A percentile compares a stretch with the other conserved stretches of the same genome.
Evolutionary conservation across 1,140 invertebrate genomes (phyloP).

Genomic region (Ooceraea biroi): DNA sequence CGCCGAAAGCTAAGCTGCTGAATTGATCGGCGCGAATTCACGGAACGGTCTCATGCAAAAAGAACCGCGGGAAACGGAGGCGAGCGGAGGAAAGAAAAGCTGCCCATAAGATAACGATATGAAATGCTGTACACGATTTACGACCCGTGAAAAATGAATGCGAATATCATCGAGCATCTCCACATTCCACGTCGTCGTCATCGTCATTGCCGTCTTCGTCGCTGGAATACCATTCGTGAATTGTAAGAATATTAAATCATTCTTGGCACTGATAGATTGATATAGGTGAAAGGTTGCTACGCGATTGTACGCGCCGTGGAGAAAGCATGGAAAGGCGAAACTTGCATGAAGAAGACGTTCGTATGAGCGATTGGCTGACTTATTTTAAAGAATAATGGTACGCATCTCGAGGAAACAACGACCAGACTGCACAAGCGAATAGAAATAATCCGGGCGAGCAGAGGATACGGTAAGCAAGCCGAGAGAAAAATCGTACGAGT

Average conservation of each 20-base stretch:
- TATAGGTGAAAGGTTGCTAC: conserved; percentile 2
- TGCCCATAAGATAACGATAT: conserved; percentile 39
- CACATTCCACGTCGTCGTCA: background rate
- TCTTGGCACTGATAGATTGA: background rate
- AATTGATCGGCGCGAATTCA: conserved; percentile 44
- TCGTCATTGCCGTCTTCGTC: background rate
- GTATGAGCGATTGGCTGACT: too few species aligned
- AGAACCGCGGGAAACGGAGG: background rate
- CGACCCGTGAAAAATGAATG: background rate
- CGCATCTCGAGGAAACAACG: background rate
- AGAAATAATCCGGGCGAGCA: background rate
- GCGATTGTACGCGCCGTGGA: background rate
- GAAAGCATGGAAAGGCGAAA: conserved; percentile 20
- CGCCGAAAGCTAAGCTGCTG: conserved; percentile 16
- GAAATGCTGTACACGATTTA: conserved; percentile 1
- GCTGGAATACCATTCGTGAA: conserved; percentile 37
- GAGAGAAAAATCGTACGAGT: background rate
- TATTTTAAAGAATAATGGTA: background rate
- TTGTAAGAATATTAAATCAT: conserved; percentile 9
- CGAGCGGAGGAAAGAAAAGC: background rate
- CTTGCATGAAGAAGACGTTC: background rate
- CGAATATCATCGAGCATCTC: background rate
- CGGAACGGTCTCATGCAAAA: background rate
- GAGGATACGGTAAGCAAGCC: background rate
- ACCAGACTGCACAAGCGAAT: background rate